Conservation (phyloP, 64 coral and sea anemone species). For the Montipora sp. region DNA sequence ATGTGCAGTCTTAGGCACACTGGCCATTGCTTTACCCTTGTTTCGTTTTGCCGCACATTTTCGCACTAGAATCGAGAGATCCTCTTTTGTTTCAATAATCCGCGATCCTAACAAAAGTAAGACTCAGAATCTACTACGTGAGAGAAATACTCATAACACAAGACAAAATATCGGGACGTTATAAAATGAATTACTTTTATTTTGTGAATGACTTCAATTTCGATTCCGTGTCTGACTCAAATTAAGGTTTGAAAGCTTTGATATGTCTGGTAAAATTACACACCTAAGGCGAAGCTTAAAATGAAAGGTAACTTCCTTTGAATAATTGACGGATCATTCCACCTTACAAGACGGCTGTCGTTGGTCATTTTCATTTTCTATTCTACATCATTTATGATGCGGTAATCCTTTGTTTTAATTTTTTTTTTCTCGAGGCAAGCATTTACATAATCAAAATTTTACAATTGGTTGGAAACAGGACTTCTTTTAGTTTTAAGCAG, state of each 20-base stretch:
- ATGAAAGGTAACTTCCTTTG: neutral
- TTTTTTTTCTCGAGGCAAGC: neutral
- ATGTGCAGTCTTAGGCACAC: conserved; percentile 74
- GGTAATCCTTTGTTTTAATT: neutral
- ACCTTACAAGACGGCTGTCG: neutral
- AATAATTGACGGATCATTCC: conserved; percentile 8
- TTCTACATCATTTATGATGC: neutral
- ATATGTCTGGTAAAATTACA: neutral
- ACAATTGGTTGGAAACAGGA: neutral
- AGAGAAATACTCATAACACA: neutral
- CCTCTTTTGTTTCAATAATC: neutral
- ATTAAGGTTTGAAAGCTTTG: neutral
- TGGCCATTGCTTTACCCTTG: conserved; percentile 76
- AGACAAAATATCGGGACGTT: neutral
- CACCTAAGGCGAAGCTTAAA: neutral
- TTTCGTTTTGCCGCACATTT: conserved; percentile 89
- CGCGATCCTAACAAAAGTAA: neutral
- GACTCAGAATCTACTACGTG: neutral
- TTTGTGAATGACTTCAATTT: neutral
- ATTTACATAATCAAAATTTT: neutral
- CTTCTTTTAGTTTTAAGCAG: neutral
- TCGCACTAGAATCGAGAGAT: conserved; percentile 53
- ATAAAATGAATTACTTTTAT: neutral
- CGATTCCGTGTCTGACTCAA: too few species aligned
- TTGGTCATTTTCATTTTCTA: conserved; percentile 26